A percentile compares a stretch with the other conserved stretches of the same genome.
These are phyloP conservation scores for Dendrocincla fuliginosa DNA, from an alignment of 2,797 vertebrate species.

Conservation along the genomic window DNA sequence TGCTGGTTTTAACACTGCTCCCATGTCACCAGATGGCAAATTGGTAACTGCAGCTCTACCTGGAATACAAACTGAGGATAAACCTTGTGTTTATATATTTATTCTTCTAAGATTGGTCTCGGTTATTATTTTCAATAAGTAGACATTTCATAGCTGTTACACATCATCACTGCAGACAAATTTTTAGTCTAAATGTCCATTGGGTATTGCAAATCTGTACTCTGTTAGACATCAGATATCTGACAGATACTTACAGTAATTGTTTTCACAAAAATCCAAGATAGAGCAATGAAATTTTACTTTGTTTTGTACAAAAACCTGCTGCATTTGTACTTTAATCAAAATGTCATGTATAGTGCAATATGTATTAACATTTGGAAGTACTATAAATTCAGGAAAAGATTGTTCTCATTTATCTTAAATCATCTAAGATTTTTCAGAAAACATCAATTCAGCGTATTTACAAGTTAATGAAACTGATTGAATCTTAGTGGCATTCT, in stretches of 20 bases:
- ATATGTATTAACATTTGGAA: background rate
- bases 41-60: conserved; percentile 59
- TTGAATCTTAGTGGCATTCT: background rate
- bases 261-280: background rate
- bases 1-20: conserved; percentile 46
- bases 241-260: background rate
- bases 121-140: background rate
- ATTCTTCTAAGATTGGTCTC: background rate
- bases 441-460: background rate
- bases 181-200: background rate
- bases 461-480: background rate
- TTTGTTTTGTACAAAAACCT: background rate
- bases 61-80: conserved; percentile 70
- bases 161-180: background rate
- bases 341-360: background rate
- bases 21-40: conserved; percentile 62
- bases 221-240: background rate
- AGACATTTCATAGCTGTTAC: background rate
- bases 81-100: conserved; percentile 44
- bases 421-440: background rate
- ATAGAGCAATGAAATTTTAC: background rate
- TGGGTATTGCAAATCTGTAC: background rate
- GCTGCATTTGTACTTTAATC: background rate
- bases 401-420: background rate
- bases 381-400: background rate